Percentiles rank a stretch among this genome's conserved stretches.
Conservation (phyloP, 2,113 vertebrate genomes). For the Dicrurus megarhynchus region DNA sequence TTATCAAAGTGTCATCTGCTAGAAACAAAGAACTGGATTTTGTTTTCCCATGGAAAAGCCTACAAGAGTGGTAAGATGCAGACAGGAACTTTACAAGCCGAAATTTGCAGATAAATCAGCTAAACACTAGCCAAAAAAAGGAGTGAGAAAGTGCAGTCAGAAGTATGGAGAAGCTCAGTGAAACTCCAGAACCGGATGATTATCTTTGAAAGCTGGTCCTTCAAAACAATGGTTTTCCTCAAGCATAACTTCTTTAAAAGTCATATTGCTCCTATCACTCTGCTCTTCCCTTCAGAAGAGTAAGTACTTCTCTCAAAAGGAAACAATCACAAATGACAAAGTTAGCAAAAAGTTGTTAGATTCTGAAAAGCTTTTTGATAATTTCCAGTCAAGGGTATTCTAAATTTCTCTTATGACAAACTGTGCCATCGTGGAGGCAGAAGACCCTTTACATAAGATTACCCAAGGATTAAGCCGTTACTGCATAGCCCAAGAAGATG, state of each 20-base stretch:
- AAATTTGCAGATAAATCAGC: background rate
- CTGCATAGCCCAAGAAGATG: rapidly evolving
- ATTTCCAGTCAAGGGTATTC: background rate
- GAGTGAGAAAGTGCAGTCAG: background rate
- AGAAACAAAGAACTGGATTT: background rate
- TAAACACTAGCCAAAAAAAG: background rate
- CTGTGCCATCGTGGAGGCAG: background rate
- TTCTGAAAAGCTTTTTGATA: background rate
- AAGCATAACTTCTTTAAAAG: background rate
- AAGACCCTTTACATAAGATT: background rate
- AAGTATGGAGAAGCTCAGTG: background rate
- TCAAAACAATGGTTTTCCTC: background rate
- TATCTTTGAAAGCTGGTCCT: background rate
- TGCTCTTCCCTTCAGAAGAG: background rate
- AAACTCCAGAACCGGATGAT: background rate
- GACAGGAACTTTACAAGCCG: background rate
- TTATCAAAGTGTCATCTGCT: background rate
- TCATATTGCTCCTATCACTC: background rate
- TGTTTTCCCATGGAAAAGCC: background rate
- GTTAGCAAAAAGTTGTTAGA: background rate
- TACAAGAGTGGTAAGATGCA: background rate
- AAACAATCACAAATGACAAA: background rate
- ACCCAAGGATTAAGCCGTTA: background rate
- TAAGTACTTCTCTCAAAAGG: background rate
- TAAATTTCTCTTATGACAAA: background rate